These are phyloP conservation scores for Cerastoderma edule DNA, from an alignment of 2,888 invertebrate genomes.

Conservation along the genomic window DNA sequence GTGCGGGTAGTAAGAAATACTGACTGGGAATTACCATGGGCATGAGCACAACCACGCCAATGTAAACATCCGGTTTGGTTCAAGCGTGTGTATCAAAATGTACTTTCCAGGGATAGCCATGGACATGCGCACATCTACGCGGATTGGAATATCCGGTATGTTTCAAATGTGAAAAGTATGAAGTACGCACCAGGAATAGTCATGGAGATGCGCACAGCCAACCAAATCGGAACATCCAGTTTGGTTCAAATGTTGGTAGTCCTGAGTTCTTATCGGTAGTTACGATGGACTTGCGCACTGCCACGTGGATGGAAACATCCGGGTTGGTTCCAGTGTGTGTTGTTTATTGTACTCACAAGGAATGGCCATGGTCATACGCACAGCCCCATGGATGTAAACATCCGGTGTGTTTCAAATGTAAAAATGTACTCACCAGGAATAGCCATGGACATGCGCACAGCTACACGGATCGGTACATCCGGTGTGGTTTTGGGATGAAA, in stretches of 20 bases:
- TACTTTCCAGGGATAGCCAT: conserved; percentile 76
- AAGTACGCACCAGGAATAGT: conserved; percentile 75
- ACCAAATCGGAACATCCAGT: conserved; percentile 76
- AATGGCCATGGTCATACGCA: conserved; percentile 80
- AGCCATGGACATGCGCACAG: conserved; percentile 81
- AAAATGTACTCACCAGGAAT: conserved; percentile 80
- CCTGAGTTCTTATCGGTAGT: too few relatives aligned
- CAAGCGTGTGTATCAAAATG: too few relatives aligned
- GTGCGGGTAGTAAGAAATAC: too few relatives aligned
- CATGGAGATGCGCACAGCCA: conserved; percentile 80
- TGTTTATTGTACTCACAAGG: conserved; percentile 79
- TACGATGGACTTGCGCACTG: conserved; percentile 80
- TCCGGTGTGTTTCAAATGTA: too few relatives aligned
- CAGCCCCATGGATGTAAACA: conserved; percentile 76
- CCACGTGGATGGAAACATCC: conserved; percentile 76
- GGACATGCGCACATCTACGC: not conserved
- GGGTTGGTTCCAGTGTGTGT: conserved; percentile 81
- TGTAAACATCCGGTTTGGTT: conserved; percentile 80
- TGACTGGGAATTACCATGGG: conserved; percentile 80
- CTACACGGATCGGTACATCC: conserved; percentile 77
- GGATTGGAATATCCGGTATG: not conserved
- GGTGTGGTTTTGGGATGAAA: conserved; percentile 82
- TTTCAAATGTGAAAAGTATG: not conserved
- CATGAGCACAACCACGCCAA: conserved; percentile 79
- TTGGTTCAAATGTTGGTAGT: conserved; percentile 80